A percentile compares a stretch with the other conserved stretches of the same genome.
Evolutionary conservation across 2,113 vertebrate genomes (phyloP).

Genomic region (Tretioscincus oriximinensis): DNA sequence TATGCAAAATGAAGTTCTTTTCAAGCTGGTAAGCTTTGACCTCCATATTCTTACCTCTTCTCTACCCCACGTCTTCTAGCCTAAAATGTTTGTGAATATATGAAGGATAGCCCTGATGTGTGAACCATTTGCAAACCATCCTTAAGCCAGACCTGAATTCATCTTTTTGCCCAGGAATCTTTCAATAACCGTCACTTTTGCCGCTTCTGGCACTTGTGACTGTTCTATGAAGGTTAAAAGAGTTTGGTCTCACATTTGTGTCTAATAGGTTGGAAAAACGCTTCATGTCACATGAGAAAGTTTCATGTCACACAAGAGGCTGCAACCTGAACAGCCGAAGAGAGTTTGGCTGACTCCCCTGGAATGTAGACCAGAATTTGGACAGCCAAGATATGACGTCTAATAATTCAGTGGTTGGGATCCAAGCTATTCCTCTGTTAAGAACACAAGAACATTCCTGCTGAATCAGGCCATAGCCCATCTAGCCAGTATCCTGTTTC

Average conservation of each 20-base stretch:
- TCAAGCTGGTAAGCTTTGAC: too few relatives aligned
- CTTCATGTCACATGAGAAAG: not conserved
- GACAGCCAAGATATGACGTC: not conserved
- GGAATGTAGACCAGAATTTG: rapidly evolving
- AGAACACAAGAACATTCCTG: too few relatives aligned
- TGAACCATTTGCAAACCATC: too few relatives aligned
- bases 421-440: too few relatives aligned
- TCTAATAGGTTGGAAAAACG: not conserved
- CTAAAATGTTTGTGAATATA: too few relatives aligned
- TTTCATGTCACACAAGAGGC: not conserved
- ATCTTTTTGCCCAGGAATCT: not conserved
- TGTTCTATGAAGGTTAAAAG: slow-evolving; percentile 5
- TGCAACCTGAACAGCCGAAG: not conserved
- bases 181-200: not conserved
- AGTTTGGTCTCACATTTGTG: not conserved
- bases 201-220: not conserved
- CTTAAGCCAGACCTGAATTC: not conserved
- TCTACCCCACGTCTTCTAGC: too few relatives aligned
- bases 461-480: too few relatives aligned
- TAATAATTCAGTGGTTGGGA: not conserved
- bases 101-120: too few relatives aligned
- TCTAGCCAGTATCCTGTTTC: too few relatives aligned
- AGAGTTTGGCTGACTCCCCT: not conserved
- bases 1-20: too few relatives aligned
- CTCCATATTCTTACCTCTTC: too few relatives aligned